These are phyloP conservation scores for Chloebia gouldiae DNA, from an alignment of 2,113 vertebrate genomes.

Conservation along the genomic window DNA sequence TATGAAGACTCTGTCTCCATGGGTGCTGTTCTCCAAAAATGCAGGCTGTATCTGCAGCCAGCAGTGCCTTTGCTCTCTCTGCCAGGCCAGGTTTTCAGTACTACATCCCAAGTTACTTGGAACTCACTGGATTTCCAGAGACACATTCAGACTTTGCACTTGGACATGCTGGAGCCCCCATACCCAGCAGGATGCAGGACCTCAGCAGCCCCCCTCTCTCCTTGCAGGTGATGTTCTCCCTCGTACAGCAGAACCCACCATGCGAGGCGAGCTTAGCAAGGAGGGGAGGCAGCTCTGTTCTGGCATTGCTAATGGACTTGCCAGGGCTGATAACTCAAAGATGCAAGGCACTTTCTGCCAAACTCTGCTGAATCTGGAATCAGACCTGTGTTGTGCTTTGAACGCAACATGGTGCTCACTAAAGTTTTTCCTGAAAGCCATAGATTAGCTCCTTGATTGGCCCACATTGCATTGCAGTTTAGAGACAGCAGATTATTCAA, in stretches of 20 bases:
- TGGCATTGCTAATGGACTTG: not conserved
- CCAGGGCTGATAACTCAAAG: not conserved
- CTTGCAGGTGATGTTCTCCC: not conserved
- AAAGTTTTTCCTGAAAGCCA: not conserved
- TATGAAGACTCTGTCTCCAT: not conserved
- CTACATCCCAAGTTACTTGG: not conserved
- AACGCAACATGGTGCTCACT: not conserved
- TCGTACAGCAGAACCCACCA: not conserved
- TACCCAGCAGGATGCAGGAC: not conserved
- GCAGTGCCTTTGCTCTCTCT: not conserved
- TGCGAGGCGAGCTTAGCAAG: rapidly evolving
- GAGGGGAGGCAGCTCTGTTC: not conserved
- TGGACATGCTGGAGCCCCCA: not conserved
- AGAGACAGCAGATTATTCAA: not conserved
- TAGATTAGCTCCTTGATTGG: not conserved
- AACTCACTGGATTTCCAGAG: not conserved
- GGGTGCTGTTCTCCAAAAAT: not conserved
- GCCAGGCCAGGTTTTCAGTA: not conserved
- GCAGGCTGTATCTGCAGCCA: not conserved
- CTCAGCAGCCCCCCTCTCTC: not conserved
- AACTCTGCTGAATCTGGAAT: not conserved
- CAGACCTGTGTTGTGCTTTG: not conserved
- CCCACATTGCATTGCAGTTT: not conserved
- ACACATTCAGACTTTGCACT: not conserved
- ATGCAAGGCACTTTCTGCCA: not conserved